phyloP scores from a whole-genome alignment of 2,888 invertebrate genomes.

The Pandemis corylana region DNA sequence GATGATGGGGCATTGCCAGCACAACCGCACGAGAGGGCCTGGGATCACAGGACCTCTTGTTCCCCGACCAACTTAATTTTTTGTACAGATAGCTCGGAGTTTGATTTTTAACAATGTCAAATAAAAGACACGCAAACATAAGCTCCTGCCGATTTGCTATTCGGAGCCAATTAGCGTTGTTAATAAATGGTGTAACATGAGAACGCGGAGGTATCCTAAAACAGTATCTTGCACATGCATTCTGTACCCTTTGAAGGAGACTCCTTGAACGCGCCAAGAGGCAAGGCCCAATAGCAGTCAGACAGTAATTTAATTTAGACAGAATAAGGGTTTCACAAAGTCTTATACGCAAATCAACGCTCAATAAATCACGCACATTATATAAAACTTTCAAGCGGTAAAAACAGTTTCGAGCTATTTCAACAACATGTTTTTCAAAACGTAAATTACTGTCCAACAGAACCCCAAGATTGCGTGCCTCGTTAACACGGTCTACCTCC shows the following conservation, averaged over 20 bases:
- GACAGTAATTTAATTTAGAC: not conserved
- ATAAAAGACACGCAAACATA: no score
- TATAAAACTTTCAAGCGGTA: conserved; percentile 3
- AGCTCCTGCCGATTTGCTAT: no score
- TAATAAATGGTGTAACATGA: no score
- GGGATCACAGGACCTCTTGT: no score
- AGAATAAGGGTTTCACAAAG: not conserved
- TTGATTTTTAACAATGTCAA: no score
- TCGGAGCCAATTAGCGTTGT: no score
- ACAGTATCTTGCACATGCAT: not conserved
- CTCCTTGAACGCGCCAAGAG: not conserved
- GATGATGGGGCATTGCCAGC: no score
- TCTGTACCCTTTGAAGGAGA: not conserved
- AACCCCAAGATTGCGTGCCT: not conserved
- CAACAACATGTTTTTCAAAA: not conserved
- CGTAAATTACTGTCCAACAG: not conserved
- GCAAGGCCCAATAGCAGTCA: not conserved
- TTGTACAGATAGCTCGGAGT: no score
- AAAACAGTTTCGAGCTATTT: not conserved
- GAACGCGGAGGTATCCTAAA: not conserved
- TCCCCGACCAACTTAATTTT: no score
- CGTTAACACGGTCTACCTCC: not conserved
- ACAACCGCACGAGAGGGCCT: no score
- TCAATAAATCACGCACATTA: not conserved
- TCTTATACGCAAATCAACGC: not conserved